Evolutionary conservation across 1,140 invertebrate genomes (phyloP).

Genomic region (Drosophila nannoptera): DNA sequence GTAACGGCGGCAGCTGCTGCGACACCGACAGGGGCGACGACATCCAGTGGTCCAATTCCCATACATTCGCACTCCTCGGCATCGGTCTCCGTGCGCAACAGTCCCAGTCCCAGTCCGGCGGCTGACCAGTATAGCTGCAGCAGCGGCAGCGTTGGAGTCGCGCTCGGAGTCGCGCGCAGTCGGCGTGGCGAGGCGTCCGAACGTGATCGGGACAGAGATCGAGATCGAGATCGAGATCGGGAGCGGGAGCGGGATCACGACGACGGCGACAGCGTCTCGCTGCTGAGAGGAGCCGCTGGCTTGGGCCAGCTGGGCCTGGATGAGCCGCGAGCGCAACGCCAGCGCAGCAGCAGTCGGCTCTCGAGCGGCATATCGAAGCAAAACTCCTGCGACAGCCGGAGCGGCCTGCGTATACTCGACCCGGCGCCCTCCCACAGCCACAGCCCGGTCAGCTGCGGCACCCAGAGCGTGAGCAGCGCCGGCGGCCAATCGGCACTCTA

Average conservation of each 20-base stretch:
- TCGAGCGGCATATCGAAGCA: constrained; percentile 73
- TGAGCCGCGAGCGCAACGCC: constrained; percentile 56
- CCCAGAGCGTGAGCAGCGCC: constrained; percentile 57
- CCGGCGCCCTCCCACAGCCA: constrained; percentile 36
- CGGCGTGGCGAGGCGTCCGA: constrained; percentile 20
- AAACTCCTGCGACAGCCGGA: constrained; percentile 67
- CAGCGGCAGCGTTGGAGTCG: constrained; percentile 47
- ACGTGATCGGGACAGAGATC: constrained; percentile 5
- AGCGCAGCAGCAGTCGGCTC: constrained; percentile 64
- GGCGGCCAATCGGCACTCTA: constrained; percentile 68
- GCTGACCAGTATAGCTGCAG: constrained; percentile 48
- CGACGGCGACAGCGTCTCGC: constrained; percentile 55
- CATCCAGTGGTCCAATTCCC: constrained; percentile 37
- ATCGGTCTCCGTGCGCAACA: constrained; percentile 41
- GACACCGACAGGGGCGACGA: constrained; percentile 33
- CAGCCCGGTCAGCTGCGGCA: constrained; percentile 72
- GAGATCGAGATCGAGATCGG: background rate
- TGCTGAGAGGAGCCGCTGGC: constrained; percentile 45
- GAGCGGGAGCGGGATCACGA: constrained; percentile 34
- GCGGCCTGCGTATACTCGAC: constrained; percentile 44
- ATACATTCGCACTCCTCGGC: constrained; percentile 39
- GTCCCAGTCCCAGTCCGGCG: constrained; percentile 44
- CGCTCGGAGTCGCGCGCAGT: constrained; percentile 14
- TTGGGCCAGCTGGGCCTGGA: constrained; percentile 50
- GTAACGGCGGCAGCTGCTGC: constrained; percentile 35